These are phyloP conservation scores for Encarsia formosa DNA, from an alignment of 2,888 invertebrate genomes.

Conservation along the genomic window DNA sequence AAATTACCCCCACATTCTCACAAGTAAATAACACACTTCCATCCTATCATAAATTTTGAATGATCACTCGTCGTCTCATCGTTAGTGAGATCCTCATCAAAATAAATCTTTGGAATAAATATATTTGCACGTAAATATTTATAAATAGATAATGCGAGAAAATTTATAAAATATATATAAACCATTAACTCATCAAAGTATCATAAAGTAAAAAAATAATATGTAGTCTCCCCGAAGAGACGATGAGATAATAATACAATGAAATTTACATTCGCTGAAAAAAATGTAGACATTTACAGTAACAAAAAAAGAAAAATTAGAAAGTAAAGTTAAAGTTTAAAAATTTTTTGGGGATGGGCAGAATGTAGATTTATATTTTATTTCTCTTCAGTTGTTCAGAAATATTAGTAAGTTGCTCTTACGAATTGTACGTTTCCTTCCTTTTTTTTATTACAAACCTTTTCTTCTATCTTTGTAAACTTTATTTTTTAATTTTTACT, in stretches of 20 bases:
- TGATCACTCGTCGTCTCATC: conserved; percentile 20
- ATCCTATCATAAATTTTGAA: conserved; percentile 33
- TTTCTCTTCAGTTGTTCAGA: conserved; percentile 23
- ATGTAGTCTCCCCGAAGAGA: too few species aligned
- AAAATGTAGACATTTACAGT: conserved; percentile 43
- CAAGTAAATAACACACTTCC: conserved; percentile 33
- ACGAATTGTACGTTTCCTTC: conserved; percentile 4
- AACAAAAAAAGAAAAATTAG: conserved; percentile 33
- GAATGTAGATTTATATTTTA: conserved; percentile 30
- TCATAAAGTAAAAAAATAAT: too few species aligned
- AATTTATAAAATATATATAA: too few species aligned
- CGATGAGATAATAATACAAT: conserved; percentile 47
- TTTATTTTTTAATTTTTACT: conserved; percentile 28
- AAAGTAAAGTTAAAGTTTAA: conserved; percentile 38
- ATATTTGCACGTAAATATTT: too few species aligned
- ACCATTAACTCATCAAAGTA: too few species aligned
- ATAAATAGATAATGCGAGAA: too few species aligned
- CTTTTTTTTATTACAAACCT: conserved; percentile 17
- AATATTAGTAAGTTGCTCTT: conserved; percentile 12
- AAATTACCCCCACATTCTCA: background rate
- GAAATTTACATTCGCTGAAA: conserved; percentile 45
- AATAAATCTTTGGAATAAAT: too few species aligned
- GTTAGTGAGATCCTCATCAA: conserved; percentile 44
- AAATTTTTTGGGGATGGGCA: conserved; percentile 39
- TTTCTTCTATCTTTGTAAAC: background rate